These are phyloP conservation scores for Acrobasis suavella DNA, from an alignment of 2,888 invertebrate species.

Conservation along the genomic window DNA sequence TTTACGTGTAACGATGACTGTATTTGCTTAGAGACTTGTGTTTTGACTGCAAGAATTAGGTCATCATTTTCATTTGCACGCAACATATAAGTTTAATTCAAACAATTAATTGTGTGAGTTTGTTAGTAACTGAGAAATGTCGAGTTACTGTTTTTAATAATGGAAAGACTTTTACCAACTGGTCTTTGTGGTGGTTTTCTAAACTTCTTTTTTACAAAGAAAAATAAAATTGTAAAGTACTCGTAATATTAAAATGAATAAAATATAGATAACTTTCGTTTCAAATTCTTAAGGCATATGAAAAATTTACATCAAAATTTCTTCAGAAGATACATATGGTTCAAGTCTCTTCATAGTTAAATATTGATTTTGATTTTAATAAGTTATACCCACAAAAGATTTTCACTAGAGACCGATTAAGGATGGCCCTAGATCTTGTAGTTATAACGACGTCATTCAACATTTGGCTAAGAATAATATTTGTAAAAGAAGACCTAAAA, in stretches of 20 bases:
- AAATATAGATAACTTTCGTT: neutral
- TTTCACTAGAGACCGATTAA: neutral
- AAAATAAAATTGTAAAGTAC: neutral
- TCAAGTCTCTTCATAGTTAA: neutral
- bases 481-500: no score
- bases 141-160: no score
- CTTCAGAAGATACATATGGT: neutral
- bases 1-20: constrained; percentile 44
- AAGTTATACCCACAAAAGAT: neutral
- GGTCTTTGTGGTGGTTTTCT: neutral
- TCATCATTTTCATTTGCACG: no score
- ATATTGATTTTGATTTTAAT: neutral
- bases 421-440: neutral
- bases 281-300: neutral
- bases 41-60: neutral
- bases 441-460: no score
- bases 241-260: neutral
- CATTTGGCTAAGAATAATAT: no score
- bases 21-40: constrained; percentile 35
- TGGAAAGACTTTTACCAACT: no score
- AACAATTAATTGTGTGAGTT: no score
- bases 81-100: no score
- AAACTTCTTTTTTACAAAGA: neutral
- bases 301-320: neutral
- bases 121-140: no score